Evolutionary conservation across 1,140 invertebrate genomes (phyloP).

Genomic region (Eumaeus atala): DNA sequence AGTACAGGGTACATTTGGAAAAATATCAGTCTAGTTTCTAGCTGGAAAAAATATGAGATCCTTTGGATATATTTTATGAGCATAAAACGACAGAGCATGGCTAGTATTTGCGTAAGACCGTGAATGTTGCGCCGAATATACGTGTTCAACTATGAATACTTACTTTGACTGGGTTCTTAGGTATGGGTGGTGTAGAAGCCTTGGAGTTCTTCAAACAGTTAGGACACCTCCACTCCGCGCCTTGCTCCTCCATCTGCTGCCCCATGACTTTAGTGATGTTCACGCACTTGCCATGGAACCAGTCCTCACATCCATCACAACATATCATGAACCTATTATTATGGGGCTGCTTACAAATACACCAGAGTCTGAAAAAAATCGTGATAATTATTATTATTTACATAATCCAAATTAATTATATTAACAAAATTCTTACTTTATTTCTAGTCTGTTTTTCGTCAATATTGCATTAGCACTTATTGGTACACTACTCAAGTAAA

Average conservation of each 20-base stretch:
- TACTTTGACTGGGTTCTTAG: slow-evolving; percentile 43
- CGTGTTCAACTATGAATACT: slow-evolving; percentile 11
- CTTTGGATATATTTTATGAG: too few species aligned
- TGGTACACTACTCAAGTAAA: too few species aligned
- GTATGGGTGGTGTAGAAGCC: slow-evolving; percentile 12
- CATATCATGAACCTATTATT: slow-evolving; percentile 99
- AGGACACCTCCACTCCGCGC: slow-evolving; percentile 93
- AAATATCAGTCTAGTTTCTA: too few species aligned
- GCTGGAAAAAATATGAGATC: too few species aligned
- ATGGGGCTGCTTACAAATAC: slow-evolving; percentile 95
- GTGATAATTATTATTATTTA: background rate
- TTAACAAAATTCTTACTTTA: too few species aligned
- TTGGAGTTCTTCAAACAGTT: slow-evolving; percentile 83
- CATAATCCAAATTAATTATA: too few species aligned
- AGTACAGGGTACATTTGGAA: too few species aligned
- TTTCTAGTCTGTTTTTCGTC: too few species aligned
- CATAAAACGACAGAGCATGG: too few species aligned
- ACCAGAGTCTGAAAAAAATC: slow-evolving; percentile 82
- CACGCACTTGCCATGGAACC: slow-evolving; percentile 98
- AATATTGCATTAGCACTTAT: too few species aligned
- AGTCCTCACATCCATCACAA: slow-evolving; percentile 96
- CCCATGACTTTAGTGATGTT: slow-evolving; percentile 93
- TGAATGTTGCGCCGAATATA: too few species aligned
- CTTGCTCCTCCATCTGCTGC: slow-evolving; percentile 91
- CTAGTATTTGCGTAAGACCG: too few species aligned